Evolutionary conservation across 1,140 invertebrate species (phyloP).

Genomic region (Drosophila hydei): DNA sequence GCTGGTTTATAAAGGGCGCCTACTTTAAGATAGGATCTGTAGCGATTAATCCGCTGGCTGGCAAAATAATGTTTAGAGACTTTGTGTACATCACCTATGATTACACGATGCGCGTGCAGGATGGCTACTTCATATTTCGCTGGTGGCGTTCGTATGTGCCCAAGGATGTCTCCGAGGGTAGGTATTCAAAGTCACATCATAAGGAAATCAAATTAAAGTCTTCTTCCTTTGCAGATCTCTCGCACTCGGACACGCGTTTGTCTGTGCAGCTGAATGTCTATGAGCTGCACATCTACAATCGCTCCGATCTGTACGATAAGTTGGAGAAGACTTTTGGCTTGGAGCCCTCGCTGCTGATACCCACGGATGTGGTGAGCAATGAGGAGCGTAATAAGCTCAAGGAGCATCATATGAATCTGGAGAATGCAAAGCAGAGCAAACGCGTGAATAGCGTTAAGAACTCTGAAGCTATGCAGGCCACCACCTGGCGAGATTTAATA

Average conservation of each 20-base stretch:
- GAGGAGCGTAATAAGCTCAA: slow-evolving; percentile 83
- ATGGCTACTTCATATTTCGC: slow-evolving; percentile 98
- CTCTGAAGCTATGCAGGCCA: slow-evolving; percentile 90
- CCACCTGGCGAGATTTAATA: slow-evolving; percentile 97
- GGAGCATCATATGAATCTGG: slow-evolving; percentile 86
- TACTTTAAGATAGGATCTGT: slow-evolving; percentile 97
- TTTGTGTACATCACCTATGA: slow-evolving; percentile 97
- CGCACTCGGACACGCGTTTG: slow-evolving; percentile 96
- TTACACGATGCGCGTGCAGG: slow-evolving; percentile 96
- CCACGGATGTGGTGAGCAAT: slow-evolving; percentile 64
- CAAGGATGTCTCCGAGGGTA: slow-evolving; percentile 97
- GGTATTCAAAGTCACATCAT: neutral
- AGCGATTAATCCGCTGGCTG: slow-evolving; percentile 96
- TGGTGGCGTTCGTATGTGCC: slow-evolving; percentile 98
- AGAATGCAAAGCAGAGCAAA: slow-evolving; percentile 86
- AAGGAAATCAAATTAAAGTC: neutral
- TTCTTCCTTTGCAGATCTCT: slow-evolving; percentile 90
- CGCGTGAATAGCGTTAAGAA: slow-evolving; percentile 85
- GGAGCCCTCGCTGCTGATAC: slow-evolving; percentile 90
- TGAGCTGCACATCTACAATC: slow-evolving; percentile 98
- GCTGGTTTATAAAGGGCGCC: slow-evolving; percentile 92
- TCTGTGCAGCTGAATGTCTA: slow-evolving; percentile 98
- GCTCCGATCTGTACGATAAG: slow-evolving; percentile 93
- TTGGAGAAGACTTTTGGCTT: slow-evolving; percentile 96
- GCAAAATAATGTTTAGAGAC: slow-evolving; percentile 99